Evolutionary conservation across 2,888 invertebrate species (phyloP), one percentile per base, ranked within the genome.

Genomic region (Dolichomitus sp.): DNA sequence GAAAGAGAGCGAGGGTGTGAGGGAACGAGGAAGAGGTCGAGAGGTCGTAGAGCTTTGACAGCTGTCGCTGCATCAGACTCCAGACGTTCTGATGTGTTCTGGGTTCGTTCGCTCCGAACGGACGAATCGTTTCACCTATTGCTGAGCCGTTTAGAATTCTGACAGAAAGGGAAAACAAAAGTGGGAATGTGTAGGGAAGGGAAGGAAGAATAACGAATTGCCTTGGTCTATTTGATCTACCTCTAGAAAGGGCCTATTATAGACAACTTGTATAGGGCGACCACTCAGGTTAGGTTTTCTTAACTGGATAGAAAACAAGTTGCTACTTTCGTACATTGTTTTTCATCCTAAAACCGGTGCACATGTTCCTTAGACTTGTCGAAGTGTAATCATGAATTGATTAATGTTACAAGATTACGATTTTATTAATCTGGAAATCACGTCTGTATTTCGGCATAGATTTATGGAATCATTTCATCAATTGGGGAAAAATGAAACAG

Each of bases 1-100:
- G 40, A 7, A 37, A 1, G 12, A 11, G 27, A 14, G 2, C 68
- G 82, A 84, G 88, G 86, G 81, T 84, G 78, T 80, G 52, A 19
- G 65, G 69, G 85, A 80, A 84, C 75, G 83, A 69, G 81, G 80
- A 70, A 83, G 82, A 72, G 82, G 74, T 69, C 69, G 80, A 81
- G 80, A 80, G 80, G 80, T 80, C 70, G 74, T 27, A 63, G 82
- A 88, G 90, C 89, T 90, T 90, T 90, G 90, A 89, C 90, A 90
- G 90, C 90, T 90, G 90, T 88, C 88, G 85, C 50, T 77, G 74
- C 40, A 45, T 27, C 19, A 45, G 17, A 19, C 11, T 7, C 11
- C 42, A 45, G 45, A 12, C 40, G 57, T 57, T 66, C 54, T 33
- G 66, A 57, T 33, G 57, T 42, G 57, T 12, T 23, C 54, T 52